A percentile compares a stretch with the other conserved stretches of the same genome.
These are phyloP conservation scores for Agriopis marginaria DNA, from an alignment of 2,888 invertebrate species.

Conservation along the genomic window DNA sequence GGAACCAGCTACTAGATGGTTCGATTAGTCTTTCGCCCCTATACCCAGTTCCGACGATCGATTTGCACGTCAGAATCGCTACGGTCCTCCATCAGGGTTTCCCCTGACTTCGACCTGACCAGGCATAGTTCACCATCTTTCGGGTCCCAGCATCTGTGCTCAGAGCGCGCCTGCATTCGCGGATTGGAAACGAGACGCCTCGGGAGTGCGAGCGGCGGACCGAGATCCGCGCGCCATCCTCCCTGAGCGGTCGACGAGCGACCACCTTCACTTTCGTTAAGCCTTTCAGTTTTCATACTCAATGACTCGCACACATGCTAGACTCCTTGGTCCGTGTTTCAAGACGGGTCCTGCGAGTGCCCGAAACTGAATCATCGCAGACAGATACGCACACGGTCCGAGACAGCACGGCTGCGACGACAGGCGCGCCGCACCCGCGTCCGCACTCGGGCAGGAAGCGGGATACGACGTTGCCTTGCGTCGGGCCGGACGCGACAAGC, in stretches of 20 bases:
- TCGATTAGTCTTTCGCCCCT: constrained; percentile 91
- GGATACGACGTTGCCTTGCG: constrained; percentile 56
- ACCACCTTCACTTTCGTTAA: constrained; percentile 88
- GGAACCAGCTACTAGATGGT: constrained; percentile 93
- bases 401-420: constrained; percentile 58
- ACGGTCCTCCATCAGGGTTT: constrained; percentile 90
- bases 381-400: constrained; percentile 65
- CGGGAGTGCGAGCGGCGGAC: constrained; percentile 83
- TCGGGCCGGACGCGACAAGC: constrained; percentile 62
- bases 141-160: constrained; percentile 90
- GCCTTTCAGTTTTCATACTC: constrained; percentile 87
- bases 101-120: constrained; percentile 90
- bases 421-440: constrained; percentile 53
- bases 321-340: constrained; percentile 75
- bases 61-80: constrained; percentile 93
- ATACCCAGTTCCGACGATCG: constrained; percentile 92
- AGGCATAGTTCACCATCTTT: constrained; percentile 92
- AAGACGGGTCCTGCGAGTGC: constrained; percentile 89
- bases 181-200: constrained; percentile 83
- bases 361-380: constrained; percentile 73
- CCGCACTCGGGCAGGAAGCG: constrained; percentile 61
- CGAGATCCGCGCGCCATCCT: constrained; percentile 74
- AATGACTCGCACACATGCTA: constrained; percentile 89
- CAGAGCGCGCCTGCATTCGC: constrained; percentile 82
- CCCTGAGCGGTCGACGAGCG: constrained; percentile 62